A percentile compares a stretch with the other conserved stretches of the same genome.
phyloP scores from a whole-genome alignment of 2,888 invertebrate species.

The Ctenicera cuprea region DNA sequence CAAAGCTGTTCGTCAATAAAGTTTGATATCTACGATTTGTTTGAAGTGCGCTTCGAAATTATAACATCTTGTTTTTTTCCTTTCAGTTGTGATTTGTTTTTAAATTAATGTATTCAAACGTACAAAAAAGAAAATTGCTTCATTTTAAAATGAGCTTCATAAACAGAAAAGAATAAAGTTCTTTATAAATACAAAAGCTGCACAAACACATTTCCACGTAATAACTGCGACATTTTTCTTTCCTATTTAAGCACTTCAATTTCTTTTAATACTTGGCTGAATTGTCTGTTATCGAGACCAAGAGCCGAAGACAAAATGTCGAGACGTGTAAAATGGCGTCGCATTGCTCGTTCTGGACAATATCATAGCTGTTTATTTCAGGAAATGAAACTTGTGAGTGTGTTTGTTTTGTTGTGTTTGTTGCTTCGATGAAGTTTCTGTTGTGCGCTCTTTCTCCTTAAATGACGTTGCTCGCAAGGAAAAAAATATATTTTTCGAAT shows the following conservation, averaged over 20 bases:
- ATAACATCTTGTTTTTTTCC: slow-evolving; percentile 11
- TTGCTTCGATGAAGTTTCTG: slow-evolving; percentile 61
- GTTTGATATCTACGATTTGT: slow-evolving; percentile 12
- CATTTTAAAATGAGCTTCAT: neutral
- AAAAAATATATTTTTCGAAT: slow-evolving; percentile 35
- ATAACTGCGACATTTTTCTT: slow-evolving; percentile 43
- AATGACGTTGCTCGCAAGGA: slow-evolving; percentile 43
- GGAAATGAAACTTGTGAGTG: slow-evolving; percentile 67
- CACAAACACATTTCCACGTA: slow-evolving; percentile 27
- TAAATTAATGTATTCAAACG: too few species aligned
- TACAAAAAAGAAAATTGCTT: too few species aligned
- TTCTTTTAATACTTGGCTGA: slow-evolving; percentile 46
- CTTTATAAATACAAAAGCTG: slow-evolving; percentile 6
- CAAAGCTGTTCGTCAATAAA: slow-evolving; percentile 21
- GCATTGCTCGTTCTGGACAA: slow-evolving; percentile 62
- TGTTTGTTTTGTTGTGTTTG: slow-evolving; percentile 65
- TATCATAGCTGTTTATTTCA: slow-evolving; percentile 67
- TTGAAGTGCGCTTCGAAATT: slow-evolving; percentile 1
- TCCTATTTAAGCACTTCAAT: slow-evolving; percentile 42
- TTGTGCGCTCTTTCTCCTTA: slow-evolving; percentile 48
- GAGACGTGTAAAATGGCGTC: slow-evolving; percentile 64
- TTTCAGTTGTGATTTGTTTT: too few species aligned
- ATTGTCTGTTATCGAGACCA: slow-evolving; percentile 51
- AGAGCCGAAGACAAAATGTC: slow-evolving; percentile 62
- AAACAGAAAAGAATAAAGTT: slow-evolving; percentile 6